Percentiles rank a stretch among this genome's conserved stretches.
phyloP scores from a whole-genome alignment of 2,113 vertebrate genomes.

The Eubucco bourcierii region DNA sequence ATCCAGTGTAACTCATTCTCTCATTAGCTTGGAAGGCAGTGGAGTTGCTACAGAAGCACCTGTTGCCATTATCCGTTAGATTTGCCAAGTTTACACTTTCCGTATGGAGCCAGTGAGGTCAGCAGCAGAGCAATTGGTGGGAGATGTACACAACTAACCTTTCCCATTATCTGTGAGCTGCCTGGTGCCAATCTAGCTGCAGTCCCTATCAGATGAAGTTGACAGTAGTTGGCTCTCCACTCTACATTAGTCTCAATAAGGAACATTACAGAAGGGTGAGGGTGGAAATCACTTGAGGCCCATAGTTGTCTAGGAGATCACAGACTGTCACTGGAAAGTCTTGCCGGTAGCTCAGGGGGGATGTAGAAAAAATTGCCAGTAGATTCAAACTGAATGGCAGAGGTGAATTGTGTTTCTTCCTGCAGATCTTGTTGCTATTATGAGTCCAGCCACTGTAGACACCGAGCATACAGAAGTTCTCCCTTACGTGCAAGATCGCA shows the following conservation, averaged over 20 bases:
- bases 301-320: constrained; percentile 9
- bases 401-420: constrained; percentile 48
- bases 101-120: constrained; percentile 22
- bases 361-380: neutral
- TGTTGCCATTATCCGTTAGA: constrained; percentile 20
- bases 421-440: constrained; percentile 88
- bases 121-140: constrained; percentile 44
- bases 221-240: constrained; percentile 8
- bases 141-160: constrained; percentile 53
- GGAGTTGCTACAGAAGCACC: neutral
- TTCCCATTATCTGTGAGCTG: constrained; percentile 52
- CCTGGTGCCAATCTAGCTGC: constrained; percentile 19
- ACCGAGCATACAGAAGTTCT: constrained; percentile 83
- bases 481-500: constrained; percentile 80
- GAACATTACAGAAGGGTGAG: neutral
- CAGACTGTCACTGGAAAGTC: constrained; percentile 34
- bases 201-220: constrained; percentile 48
- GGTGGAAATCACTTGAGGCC: neutral
- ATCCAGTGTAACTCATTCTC: neutral
- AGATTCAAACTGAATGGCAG: neutral
- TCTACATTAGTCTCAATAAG: constrained; percentile 50
- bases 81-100: constrained; percentile 2
- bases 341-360: neutral
- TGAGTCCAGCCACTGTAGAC: constrained; percentile 85
- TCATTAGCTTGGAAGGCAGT: neutral